Conservation (phyloP, 2,113 vertebrate genomes). For the Aythya baeri region DNA sequence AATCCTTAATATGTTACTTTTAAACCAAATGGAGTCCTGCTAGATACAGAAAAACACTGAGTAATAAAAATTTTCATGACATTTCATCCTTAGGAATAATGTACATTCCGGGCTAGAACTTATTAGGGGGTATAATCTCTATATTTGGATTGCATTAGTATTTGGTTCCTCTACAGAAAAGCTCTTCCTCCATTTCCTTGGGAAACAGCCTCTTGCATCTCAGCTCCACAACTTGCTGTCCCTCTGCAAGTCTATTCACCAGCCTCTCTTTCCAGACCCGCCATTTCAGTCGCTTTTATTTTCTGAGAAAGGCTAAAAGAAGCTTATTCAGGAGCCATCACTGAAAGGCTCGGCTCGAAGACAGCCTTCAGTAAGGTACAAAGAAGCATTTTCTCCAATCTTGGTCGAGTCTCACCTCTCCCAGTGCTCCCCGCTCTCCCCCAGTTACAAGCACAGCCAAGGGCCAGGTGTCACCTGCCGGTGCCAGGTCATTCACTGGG, state of each 20-base stretch:
- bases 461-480: slow-evolving; percentile 13
- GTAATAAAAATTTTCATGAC: neutral
- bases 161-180: neutral
- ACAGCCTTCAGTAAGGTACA: neutral
- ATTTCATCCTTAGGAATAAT: slow-evolving; percentile 28
- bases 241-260: neutral
- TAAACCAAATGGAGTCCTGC: neutral
- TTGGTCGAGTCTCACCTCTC: accelerated
- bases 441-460: neutral
- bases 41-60: slow-evolving; percentile 3
- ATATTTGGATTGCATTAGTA: slow-evolving; percentile 25
- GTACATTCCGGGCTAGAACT: neutral
- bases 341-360: neutral
- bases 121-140: slow-evolving; percentile 12
- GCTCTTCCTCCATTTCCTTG: neutral
- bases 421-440: neutral
- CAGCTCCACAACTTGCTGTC: accelerated
- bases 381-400: neutral
- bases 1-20: neutral
- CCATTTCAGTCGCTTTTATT: neutral
- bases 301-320: neutral
- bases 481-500: neutral
- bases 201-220: neutral
- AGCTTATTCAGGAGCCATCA: neutral
- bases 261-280: neutral